Evolutionary conservation across 1,140 invertebrate species (phyloP).

Genomic region (Notospermus geniculatus): DNA sequence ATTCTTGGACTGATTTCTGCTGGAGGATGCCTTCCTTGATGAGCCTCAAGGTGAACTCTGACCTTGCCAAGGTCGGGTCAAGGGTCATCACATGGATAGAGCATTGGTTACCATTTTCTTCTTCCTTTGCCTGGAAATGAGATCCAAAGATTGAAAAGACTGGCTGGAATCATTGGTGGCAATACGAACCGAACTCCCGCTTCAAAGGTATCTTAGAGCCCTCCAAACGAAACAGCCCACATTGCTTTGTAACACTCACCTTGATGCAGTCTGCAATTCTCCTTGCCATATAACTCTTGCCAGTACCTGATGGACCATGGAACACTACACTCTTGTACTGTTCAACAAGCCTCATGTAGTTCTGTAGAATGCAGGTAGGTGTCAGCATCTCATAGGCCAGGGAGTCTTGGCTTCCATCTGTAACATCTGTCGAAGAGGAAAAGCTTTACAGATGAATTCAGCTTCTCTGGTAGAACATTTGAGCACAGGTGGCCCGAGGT

Average conservation of each 20-base stretch:
- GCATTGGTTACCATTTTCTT: constrained; percentile 11
- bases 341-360: constrained; percentile 50
- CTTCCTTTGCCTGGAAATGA: constrained; percentile 31
- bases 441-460: too few species aligned
- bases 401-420: constrained; percentile 35
- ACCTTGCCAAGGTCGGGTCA: not conserved
- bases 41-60: not conserved
- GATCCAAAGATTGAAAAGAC: too few species aligned
- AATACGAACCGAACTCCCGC: too few species aligned
- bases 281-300: constrained; percentile 91
- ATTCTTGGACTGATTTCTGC: not conserved
- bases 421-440: constrained; percentile 26
- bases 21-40: constrained; percentile 1
- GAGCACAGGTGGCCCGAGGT: too few species aligned
- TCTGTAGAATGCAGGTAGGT: constrained; percentile 41
- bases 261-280: constrained; percentile 73
- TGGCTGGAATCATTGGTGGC: too few species aligned
- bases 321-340: constrained; percentile 88
- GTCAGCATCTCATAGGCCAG: constrained; percentile 50
- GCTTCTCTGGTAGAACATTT: too few species aligned
- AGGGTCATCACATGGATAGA: not conserved
- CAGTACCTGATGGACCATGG: constrained; percentile 93
- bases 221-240: too few species aligned
- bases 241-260: constrained; percentile 38
- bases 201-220: too few species aligned